phyloP scores from a whole-genome alignment of 1,140 invertebrate genomes.

The honey bee (Apis mellifera) region Amel_HAv3.1 CM009940.2:265001-265500 shows the following conservation, averaged over 20 bases:
- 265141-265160: background rate
- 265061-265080: constrained; percentile 92
- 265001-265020: constrained; percentile 80
- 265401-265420: constrained; percentile 77
- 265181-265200: background rate
- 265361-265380: constrained; percentile 77
- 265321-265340: constrained; percentile 79
- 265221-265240: background rate
- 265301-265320: constrained; percentile 81
- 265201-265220: background rate
- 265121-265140: constrained; percentile 41
- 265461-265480: constrained; percentile 4
- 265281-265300: constrained; percentile 80
- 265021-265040: constrained; percentile 89
- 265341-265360: constrained; percentile 79
- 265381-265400: constrained; percentile 70
- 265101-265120: constrained; percentile 95
- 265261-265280: background rate
- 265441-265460: constrained; percentile 66
- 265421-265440: constrained; percentile 79
- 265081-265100: constrained; percentile 91
- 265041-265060: constrained; percentile 86
- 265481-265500: background rate
- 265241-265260: background rate
- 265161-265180: background rate